These are phyloP conservation scores for Folsomia manolachei DNA, from an alignment of 2,888 invertebrate species.

Conservation along the genomic window DNA sequence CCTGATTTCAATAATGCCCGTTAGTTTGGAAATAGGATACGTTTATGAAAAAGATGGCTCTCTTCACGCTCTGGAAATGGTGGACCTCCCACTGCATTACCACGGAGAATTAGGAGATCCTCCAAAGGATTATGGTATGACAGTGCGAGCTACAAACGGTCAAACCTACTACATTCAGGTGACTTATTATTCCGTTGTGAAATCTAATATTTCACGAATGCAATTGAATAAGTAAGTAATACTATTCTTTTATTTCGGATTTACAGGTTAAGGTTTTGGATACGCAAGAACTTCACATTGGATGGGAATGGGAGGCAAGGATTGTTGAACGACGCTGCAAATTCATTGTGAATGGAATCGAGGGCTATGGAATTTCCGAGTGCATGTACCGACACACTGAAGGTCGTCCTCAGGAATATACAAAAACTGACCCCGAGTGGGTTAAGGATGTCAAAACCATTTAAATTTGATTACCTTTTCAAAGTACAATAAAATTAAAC, in stretches of 20 bases:
- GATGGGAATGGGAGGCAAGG: constrained; percentile 62
- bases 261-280: constrained; percentile 59
- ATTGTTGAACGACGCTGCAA: constrained; percentile 62
- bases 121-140: constrained; percentile 64
- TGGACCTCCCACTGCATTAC: constrained; percentile 62
- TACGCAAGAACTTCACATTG: constrained; percentile 61
- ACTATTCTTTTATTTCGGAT: too few relatives aligned
- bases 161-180: constrained; percentile 56
- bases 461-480: neutral
- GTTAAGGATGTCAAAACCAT: constrained; percentile 32
- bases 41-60: constrained; percentile 60
- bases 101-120: constrained; percentile 63
- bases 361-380: constrained; percentile 66
- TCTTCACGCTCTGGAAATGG: constrained; percentile 60
- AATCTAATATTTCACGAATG: too few relatives aligned
- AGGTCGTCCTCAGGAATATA: constrained; percentile 58
- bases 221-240: too few relatives aligned
- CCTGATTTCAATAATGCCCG: neutral
- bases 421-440: constrained; percentile 50
- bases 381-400: constrained; percentile 64
- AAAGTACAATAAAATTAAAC: too few relatives aligned
- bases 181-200: too few relatives aligned
- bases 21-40: constrained; percentile 63
- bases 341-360: constrained; percentile 62
- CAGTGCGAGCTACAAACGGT: constrained; percentile 60